Percentiles rank a stretch among this genome's conserved stretches.
These are phyloP conservation scores for Notarius lentiginosus DNA, from an alignment of 2,113 vertebrate species.

Conservation along the genomic window DNA sequence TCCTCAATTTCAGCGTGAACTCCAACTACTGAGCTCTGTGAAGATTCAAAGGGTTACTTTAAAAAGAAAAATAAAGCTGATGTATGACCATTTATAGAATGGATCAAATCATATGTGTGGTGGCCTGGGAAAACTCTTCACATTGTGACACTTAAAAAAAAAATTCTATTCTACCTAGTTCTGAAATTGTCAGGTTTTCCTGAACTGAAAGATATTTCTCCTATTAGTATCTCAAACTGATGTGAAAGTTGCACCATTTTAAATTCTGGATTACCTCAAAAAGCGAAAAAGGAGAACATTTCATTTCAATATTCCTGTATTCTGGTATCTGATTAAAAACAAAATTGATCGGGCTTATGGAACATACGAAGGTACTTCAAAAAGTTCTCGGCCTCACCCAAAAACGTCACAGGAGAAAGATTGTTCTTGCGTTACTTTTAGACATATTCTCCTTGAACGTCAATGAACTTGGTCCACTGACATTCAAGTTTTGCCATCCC, in stretches of 20 bases:
- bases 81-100: not conserved
- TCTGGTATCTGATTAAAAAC: not conserved
- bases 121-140: not conserved
- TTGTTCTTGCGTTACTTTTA: too few species aligned
- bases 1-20: slow-evolving; percentile 64
- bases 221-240: not conserved
- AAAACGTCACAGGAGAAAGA: too few species aligned
- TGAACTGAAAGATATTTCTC: not conserved
- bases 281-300: not conserved
- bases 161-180: not conserved
- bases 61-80: not conserved
- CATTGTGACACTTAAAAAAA: not conserved
- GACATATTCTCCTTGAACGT: too few species aligned
- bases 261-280: not conserved
- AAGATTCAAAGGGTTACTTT: not conserved
- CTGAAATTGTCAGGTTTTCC: not conserved
- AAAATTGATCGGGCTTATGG: not conserved
- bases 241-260: not conserved
- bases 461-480: too few species aligned
- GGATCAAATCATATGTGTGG: not conserved
- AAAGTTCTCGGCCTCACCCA: too few species aligned
- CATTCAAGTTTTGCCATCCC: too few species aligned
- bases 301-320: not conserved
- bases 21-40: slow-evolving; percentile 72
- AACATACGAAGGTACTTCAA: not conserved